Base-by-base conservation (phyloP, 1,140 invertebrate species). In the Formica exsecta region DNA sequence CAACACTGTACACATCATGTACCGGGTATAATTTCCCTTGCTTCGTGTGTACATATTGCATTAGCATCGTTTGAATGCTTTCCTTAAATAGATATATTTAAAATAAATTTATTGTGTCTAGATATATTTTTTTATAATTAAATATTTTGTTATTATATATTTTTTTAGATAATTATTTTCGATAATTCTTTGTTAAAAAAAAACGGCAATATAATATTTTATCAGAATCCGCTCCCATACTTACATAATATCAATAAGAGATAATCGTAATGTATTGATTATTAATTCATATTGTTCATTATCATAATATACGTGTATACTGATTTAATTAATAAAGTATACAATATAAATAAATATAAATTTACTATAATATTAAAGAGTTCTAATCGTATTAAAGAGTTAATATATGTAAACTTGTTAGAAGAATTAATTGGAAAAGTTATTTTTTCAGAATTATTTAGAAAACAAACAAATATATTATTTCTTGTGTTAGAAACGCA, bases 231-330 rank as follows among this genome's bases (percentile, higher is more conserved):
- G 51, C 64, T 7, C 3, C 2, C 2, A 8, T 22, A 44, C 13
- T 65, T 19, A n/a, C 32, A 19, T 41, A 13, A 22, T 68, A 44
- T 29, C 25, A 54, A 79, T 54, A 38, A 22, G 19, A 54, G 44
- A 79, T 70, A 48, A 77, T 7, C 19, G 22, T 77, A 77, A 79
- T 68, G 13, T 41, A n/a, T 29, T 38, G 16, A 80, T 38, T 57
- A 68, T 79, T 54, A 79, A 29, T 70, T 70, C 22, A 13, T 38
- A 68, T 70, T 68, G 32, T 54, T 80, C 68, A 80, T 80, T 80
- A 80, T 57, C 25, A 80, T 41, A 80, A 70, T 80, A 38, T 22
- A n/a, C 16, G 13, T 76, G 2, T 61, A 61, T 29, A 32, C 25
- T 41, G 32, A 3, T 70, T 70, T 29, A 80, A 57, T 80, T 57